phyloP scores from a whole-genome alignment of 2,113 vertebrate species.

The Galbula dea region DNA sequence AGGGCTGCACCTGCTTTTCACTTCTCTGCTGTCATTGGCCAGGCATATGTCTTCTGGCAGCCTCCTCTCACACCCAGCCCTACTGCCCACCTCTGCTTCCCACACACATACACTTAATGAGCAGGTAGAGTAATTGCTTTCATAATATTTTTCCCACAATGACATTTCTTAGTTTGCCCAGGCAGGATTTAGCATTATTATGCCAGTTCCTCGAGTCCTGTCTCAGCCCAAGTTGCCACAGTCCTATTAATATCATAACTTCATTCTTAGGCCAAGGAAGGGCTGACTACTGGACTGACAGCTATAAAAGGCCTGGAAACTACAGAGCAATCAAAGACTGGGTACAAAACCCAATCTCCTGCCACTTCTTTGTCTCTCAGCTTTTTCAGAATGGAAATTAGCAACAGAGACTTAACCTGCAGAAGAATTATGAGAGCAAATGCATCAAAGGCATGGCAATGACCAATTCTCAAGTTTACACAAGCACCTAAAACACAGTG shows the following conservation, averaged over 20 bases:
- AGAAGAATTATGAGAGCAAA: neutral
- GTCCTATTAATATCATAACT: neutral
- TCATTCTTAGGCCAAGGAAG: neutral
- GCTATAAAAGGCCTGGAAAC: neutral
- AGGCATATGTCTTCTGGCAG: neutral
- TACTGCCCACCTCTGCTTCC: neutral
- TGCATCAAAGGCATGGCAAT: neutral
- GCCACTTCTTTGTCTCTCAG: neutral
- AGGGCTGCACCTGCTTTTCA: conserved; percentile 17
- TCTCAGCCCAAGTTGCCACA: neutral
- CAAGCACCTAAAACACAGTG: neutral
- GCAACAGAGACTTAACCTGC: neutral
- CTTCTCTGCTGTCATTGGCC: neutral
- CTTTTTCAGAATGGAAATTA: neutral
- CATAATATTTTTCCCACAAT: conserved; percentile 43
- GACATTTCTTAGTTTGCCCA: conserved; percentile 44
- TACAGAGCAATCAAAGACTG: neutral
- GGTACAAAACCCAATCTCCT: neutral
- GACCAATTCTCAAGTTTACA: neutral
- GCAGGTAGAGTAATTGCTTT: conserved; percentile 33
- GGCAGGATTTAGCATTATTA: neutral
- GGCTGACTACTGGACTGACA: neutral
- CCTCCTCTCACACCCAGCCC: neutral
- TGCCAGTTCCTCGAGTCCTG: neutral
- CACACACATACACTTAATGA: neutral